Conservation (phyloP, 2,888 invertebrate species). For the Pandemis heparana region DNA sequence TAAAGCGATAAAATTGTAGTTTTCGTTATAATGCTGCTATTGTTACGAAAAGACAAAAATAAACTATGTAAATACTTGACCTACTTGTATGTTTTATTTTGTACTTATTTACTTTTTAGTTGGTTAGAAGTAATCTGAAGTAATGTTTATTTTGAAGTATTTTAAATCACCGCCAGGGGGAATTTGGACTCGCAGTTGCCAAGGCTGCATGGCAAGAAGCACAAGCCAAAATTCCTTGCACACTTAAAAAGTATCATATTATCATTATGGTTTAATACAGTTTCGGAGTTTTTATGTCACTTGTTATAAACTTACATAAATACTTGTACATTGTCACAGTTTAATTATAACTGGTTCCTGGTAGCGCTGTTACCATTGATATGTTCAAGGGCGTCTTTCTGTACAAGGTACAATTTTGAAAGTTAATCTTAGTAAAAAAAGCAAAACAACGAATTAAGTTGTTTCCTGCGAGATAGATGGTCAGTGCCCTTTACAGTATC, state of each 20-base stretch:
- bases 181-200: not conserved
- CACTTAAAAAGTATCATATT: not conserved
- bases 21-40: slow-evolving; percentile 17
- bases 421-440: slow-evolving; percentile 21
- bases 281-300: too few species aligned
- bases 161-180: not conserved
- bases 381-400: slow-evolving; percentile 26
- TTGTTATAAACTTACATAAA: slow-evolving; percentile 3
- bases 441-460: slow-evolving; percentile 8
- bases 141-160: not conserved
- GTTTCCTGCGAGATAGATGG: slow-evolving; percentile 14
- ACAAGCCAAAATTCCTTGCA: not conserved
- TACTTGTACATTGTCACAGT: slow-evolving; percentile 10
- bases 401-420: slow-evolving; percentile 26
- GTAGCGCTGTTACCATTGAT: slow-evolving; percentile 15
- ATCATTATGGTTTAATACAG: not conserved
- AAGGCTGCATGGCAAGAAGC: not conserved
- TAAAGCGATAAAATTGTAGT: slow-evolving; percentile 31
- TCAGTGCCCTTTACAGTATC: slow-evolving; percentile 28
- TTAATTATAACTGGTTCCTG: slow-evolving; percentile 21
- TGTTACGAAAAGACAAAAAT: slow-evolving; percentile 31
- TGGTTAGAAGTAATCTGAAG: not conserved
- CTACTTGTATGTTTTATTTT: not conserved
- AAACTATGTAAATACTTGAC: slow-evolving; percentile 27
- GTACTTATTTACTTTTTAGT: not conserved